These are phyloP conservation scores for Phenacoccus solenopsis DNA, from an alignment of 1,140 invertebrate genomes.

Conservation along the genomic window DNA sequence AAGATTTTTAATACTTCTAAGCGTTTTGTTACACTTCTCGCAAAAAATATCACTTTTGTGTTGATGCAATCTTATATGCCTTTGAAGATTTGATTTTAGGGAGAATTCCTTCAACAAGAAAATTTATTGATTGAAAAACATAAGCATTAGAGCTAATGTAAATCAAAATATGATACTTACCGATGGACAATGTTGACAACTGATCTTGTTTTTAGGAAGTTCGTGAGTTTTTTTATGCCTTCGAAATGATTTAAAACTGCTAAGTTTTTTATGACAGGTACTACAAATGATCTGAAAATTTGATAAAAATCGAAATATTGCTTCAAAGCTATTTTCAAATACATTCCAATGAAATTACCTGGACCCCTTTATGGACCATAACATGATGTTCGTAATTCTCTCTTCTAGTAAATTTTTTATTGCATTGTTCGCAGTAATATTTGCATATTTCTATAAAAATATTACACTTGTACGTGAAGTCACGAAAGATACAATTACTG, in stretches of 20 bases:
- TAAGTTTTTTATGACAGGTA: neutral
- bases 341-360: neutral
- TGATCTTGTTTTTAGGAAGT: neutral
- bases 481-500: neutral
- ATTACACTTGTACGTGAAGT: no score
- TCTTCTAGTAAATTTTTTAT: neutral
- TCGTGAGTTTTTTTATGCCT: neutral
- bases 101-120: neutral
- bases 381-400: neutral
- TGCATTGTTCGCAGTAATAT: neutral
- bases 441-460: neutral
- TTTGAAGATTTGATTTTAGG: neutral
- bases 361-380: neutral
- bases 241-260: neutral
- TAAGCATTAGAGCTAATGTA: no score
- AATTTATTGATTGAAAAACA: neutral
- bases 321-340: no score
- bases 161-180: neutral
- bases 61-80: neutral
- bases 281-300: neutral
- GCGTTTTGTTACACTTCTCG: neutral
- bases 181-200: neutral
- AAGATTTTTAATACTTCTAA: neutral
- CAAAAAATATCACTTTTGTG: neutral
- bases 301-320: no score